Conservation (phyloP, 2,113 vertebrate species). For the rat (Rattus norvegicus) region DNA sequence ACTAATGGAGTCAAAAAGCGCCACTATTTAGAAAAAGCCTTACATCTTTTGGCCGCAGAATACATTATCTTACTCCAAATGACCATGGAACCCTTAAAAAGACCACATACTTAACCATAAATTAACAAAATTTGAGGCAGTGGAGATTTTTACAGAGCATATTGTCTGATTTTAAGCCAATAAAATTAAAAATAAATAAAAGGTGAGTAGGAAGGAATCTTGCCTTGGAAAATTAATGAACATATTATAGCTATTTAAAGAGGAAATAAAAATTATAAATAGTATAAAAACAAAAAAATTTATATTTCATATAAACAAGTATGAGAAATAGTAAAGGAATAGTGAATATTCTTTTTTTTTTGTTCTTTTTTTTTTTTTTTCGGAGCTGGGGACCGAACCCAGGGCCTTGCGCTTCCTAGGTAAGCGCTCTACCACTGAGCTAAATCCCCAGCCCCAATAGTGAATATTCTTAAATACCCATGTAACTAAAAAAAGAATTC, state of each 20-base stretch:
- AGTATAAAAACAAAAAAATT: conserved; percentile 6
- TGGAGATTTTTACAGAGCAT: neutral
- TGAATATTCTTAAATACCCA: conserved; percentile 32
- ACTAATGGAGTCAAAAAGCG: conserved; percentile 12
- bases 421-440: too few species aligned
- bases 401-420: too few species aligned
- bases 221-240: conserved; percentile 50
- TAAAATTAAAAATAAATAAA: conserved; percentile 48
- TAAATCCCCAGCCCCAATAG: too few species aligned
- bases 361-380: too few species aligned
- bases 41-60: conserved; percentile 32
- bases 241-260: conserved; percentile 43
- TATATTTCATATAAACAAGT: neutral
- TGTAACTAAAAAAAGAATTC: conserved; percentile 21
- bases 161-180: conserved; percentile 44
- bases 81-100: neutral
- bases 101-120: conserved; percentile 1
- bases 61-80: neutral
- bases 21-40: neutral
- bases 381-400: too few species aligned
- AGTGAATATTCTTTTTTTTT: conserved; percentile 31
- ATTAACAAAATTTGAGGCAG: conserved; percentile 3
- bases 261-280: conserved; percentile 15
- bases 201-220: neutral
- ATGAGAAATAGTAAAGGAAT: conserved; percentile 38